A percentile compares a stretch with the other conserved stretches of the same genome.
phyloP scores from a whole-genome alignment of 2,113 vertebrate species.

The Toxotes chatareus region DNA sequence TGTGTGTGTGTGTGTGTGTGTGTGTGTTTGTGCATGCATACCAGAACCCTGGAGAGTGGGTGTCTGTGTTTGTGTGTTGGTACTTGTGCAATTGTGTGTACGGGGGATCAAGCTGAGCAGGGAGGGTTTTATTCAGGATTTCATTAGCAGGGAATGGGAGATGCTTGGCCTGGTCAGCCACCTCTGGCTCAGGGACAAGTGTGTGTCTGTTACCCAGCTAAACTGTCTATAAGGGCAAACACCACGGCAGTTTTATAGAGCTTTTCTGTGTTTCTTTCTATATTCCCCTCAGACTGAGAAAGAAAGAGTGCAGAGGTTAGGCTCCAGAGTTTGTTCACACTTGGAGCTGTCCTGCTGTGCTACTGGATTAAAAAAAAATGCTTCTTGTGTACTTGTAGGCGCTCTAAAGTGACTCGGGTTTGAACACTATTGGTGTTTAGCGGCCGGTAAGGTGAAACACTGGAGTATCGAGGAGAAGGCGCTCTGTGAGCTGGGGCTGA shows the following conservation, averaged over 20 bases:
- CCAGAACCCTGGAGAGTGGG: slow-evolving; percentile 48
- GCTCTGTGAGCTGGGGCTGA: background rate
- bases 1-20: slow-evolving; percentile 37
- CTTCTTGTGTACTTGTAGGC: background rate
- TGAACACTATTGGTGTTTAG: slow-evolving; percentile 18
- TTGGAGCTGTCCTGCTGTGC: background rate
- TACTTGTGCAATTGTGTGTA: slow-evolving; percentile 38
- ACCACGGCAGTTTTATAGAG: slow-evolving; percentile 59
- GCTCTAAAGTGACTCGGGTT: slow-evolving; percentile 18
- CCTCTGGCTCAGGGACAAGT: slow-evolving; percentile 74
- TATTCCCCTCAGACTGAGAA: slow-evolving; percentile 35
- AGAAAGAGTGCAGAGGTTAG: slow-evolving; percentile 39
- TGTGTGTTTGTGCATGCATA: slow-evolving; percentile 14
- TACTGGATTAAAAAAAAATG: slow-evolving; percentile 17
- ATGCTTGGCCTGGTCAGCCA: slow-evolving; percentile 74
- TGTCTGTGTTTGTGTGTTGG: slow-evolving; percentile 56
- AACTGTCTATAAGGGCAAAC: slow-evolving; percentile 67
- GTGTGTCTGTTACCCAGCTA: slow-evolving; percentile 75
- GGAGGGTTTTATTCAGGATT: slow-evolving; percentile 74
- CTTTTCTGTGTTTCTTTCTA: slow-evolving; percentile 51
- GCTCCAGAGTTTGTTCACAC: slow-evolving; percentile 44
- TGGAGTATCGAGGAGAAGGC: background rate
- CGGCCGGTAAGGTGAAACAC: slow-evolving; percentile 22
- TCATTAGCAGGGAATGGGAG: slow-evolving; percentile 80
- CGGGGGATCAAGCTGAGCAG: slow-evolving; percentile 54